Conservation (phyloP, 1,140 invertebrate species). For the Zaprionus taronus region DNA sequence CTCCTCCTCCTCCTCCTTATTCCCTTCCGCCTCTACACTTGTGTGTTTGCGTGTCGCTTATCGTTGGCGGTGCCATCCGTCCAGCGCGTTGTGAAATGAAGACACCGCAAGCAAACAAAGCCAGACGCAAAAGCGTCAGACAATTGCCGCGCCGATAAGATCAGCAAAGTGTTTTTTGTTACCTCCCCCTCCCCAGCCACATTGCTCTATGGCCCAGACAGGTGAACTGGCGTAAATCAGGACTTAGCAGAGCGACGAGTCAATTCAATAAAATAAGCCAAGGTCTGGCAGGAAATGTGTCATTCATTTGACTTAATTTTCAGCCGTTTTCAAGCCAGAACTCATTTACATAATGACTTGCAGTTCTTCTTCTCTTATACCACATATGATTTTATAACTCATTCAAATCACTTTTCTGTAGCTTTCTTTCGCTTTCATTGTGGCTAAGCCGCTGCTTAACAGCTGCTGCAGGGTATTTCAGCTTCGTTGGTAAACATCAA, state of each 20-base stretch:
- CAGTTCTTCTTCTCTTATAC: too few relatives aligned
- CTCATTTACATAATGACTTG: too few relatives aligned
- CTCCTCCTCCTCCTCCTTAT: neutral
- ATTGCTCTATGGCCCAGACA: conserved; percentile 11
- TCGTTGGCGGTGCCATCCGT: conserved; percentile 43
- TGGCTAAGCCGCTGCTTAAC: conserved; percentile 20
- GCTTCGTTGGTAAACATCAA: conserved; percentile 55
- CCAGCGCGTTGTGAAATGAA: conserved; percentile 53
- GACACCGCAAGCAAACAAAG: conserved; percentile 51
- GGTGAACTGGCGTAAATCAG: conserved; percentile 50
- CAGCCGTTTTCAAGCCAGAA: neutral
- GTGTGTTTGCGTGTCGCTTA: conserved; percentile 72
- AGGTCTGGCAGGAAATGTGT: neutral
- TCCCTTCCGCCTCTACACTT: conserved; percentile 24
- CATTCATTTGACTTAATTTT: conserved; percentile 1
- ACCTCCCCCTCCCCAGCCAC: neutral
- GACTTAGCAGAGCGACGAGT: conserved; percentile 46
- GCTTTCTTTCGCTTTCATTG: neutral
- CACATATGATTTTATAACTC: neutral
- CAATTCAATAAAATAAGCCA: conserved; percentile 57
- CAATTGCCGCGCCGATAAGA: conserved; percentile 75
- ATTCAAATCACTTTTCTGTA: neutral
- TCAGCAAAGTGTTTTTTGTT: conserved; percentile 63
- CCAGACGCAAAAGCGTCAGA: conserved; percentile 65
- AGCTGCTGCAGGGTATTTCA: conserved; percentile 36